phyloP scores from a whole-genome alignment of 64 coral and sea anemone genomes.

The Montipora capricornis region DNA sequence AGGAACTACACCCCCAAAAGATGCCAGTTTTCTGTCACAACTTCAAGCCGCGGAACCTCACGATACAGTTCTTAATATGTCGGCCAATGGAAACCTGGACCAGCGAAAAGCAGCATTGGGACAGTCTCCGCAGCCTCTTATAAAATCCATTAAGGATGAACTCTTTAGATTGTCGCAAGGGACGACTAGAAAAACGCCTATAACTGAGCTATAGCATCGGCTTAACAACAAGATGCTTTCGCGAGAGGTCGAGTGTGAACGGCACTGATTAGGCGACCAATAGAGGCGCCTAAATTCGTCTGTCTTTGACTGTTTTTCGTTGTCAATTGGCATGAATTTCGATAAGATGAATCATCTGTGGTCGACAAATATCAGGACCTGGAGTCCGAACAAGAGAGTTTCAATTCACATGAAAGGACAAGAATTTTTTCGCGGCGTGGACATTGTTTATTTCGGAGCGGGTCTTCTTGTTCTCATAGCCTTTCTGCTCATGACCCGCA shows the following conservation, averaged over 20 bases:
- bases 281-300: no score
- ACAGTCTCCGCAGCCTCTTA: constrained; percentile 84
- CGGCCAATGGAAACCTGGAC: constrained; percentile 31
- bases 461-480: no score
- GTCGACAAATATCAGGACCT: background rate
- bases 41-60: constrained; percentile 61
- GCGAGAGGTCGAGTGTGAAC: background rate
- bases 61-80: constrained; percentile 82
- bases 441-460: no score
- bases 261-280: background rate
- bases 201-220: constrained; percentile 83
- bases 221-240: background rate
- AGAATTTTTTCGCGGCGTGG: no score
- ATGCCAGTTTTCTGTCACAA: constrained; percentile 68
- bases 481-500: no score
- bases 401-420: background rate
- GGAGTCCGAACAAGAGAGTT: background rate
- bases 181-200: constrained; percentile 74
- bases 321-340: background rate
- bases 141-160: constrained; percentile 91
- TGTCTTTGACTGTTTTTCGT: no score
- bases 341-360: background rate
- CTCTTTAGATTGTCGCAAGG: constrained; percentile 81
- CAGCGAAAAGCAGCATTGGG: constrained; percentile 71
- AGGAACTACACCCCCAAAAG: constrained; percentile 83